These are phyloP conservation scores for Anastrepha ludens DNA, from an alignment of 1,140 invertebrate species.

Conservation along the genomic window DNA sequence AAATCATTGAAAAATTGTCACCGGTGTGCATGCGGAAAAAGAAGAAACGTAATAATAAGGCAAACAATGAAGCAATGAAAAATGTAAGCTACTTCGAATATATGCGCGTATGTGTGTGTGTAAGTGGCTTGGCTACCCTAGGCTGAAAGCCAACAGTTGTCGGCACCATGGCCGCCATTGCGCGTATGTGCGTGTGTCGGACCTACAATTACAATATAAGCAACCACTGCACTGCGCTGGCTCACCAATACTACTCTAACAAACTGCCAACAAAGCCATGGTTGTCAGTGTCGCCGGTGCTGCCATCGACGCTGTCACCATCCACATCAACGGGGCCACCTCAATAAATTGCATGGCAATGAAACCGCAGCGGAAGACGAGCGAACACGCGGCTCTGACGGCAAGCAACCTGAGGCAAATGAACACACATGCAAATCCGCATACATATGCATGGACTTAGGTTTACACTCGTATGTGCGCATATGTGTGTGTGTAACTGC, in stretches of 20 bases:
- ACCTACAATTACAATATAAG: background rate
- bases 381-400: slow-evolving; percentile 18
- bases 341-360: slow-evolving; percentile 70
- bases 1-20: slow-evolving; percentile 74
- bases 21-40: slow-evolving; percentile 59
- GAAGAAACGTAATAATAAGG: slow-evolving; percentile 34
- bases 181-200: background rate
- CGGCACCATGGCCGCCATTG: slow-evolving; percentile 33
- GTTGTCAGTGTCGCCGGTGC: slow-evolving; percentile 69
- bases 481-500: background rate
- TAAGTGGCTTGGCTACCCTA: background rate
- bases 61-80: slow-evolving; percentile 21
- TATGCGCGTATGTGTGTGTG: background rate
- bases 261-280: slow-evolving; percentile 58
- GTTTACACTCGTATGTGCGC: background rate
- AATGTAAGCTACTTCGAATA: background rate
- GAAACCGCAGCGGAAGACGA: slow-evolving; percentile 64
- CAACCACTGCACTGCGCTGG: background rate
- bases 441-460: background rate
- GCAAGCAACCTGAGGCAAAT: slow-evolving; percentile 34
- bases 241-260: background rate
- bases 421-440: background rate
- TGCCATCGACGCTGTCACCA: slow-evolving; percentile 62
- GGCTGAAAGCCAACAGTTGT: background rate
- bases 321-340: slow-evolving; percentile 64